A percentile compares a stretch with the other conserved stretches of the same genome.
Conservation (phyloP, 2,888 invertebrate species). For the Lacanobia oleracea region DNA sequence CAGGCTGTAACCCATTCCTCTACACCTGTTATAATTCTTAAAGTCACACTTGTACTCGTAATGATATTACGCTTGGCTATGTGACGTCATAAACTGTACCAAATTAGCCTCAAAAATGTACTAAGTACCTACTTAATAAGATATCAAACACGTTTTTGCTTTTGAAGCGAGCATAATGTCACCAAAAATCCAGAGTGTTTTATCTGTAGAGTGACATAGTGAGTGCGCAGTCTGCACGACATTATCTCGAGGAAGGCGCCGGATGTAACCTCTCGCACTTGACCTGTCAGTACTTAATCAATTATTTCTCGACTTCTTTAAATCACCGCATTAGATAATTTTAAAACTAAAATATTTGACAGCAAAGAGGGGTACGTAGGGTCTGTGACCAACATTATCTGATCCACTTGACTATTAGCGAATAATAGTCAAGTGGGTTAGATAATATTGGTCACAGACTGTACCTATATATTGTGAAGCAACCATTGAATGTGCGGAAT, state of each 20-base stretch:
- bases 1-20: too few relatives aligned
- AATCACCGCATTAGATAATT: conserved; percentile 7
- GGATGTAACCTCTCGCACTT: conserved; percentile 47
- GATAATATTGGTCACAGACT: too few relatives aligned
- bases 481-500: too few relatives aligned
- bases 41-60: too few relatives aligned
- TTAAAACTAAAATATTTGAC: background rate
- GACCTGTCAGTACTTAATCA: conserved; percentile 19
- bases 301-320: conserved; percentile 9
- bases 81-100: background rate
- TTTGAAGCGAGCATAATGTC: background rate
- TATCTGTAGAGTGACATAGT: conserved; percentile 3
- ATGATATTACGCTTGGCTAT: background rate
- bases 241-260: conserved; percentile 37
- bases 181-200: conserved; percentile 23
- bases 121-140: background rate
- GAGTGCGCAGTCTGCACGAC: conserved; percentile 16
- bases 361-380: background rate
- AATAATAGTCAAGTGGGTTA: too few relatives aligned
- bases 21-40: too few relatives aligned
- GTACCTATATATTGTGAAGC: too few relatives aligned
- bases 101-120: background rate
- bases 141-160: conserved; percentile 4
- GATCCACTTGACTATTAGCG: too few relatives aligned
- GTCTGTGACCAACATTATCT: too few relatives aligned